Evolutionary conservation across 2,888 invertebrate genomes (phyloP), one percentile per base, ranked within the genome.

Genomic region (Spilosoma lubricipeda): DNA sequence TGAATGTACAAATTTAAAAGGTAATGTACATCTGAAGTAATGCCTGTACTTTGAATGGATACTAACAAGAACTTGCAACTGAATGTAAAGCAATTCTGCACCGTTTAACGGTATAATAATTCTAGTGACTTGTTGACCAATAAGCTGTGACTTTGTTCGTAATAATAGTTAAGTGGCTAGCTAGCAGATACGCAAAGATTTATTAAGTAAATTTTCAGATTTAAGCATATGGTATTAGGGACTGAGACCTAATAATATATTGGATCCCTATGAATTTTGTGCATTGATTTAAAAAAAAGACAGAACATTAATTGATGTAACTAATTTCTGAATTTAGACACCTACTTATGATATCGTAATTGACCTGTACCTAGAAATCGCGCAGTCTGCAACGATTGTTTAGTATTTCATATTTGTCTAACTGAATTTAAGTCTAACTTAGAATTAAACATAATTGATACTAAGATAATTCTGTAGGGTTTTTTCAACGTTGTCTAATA

Each of bases 101-200:
- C 75, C 79, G 73, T 79, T 76, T 81, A 84, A 80, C 82, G 81
- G 82, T 77, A 79, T 77, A 80, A 81, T 87, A 85, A 85, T 86
- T 85, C 81, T 81, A 80, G 81, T 69, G 80, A 79, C 84, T 80
- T 82, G 75, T 76, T 73, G 76, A 74, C 71, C 78, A 82, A 81
- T 78, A 79, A 83, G 76, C 73, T 74, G 82, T 78, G 85, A 82
- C 86, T 84, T 79, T 78, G 81, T 80, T 78, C 77, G 77, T 85
- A 87, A 84, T 85, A 86, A 83, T 82, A 8, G 8, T 15, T 23
- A 23, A 52, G 80, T 82, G 67, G 72, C 76, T 69, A 78, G 72
- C 76, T 67, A 78, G 83, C 87, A 89, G 86, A 84, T 86, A 33
- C 33, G 87, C 74, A 42, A 23, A 7, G 56, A 74, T 72, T 73